Conservation (phyloP, 2,797 vertebrate genomes). For the Ciconia nigra region DNA sequence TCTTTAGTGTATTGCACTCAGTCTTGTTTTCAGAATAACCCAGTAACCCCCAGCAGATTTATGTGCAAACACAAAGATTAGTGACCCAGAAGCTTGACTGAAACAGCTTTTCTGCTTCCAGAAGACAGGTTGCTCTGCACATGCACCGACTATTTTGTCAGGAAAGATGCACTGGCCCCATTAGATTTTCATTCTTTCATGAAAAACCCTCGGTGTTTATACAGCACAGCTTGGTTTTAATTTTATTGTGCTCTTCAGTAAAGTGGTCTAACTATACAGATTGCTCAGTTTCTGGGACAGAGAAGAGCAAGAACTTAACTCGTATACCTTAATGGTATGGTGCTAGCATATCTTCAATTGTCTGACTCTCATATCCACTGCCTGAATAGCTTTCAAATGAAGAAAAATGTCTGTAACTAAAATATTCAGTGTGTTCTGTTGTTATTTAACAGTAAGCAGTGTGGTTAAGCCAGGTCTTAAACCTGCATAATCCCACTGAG, state of each 20-base stretch:
- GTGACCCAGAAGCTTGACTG: conserved; percentile 53
- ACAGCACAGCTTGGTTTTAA: conserved; percentile 41
- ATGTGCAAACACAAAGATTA: conserved; percentile 37
- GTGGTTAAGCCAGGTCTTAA: conserved; percentile 48
- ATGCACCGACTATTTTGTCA: background rate
- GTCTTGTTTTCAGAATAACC: conserved; percentile 54
- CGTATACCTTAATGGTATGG: background rate
- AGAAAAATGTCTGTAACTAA: conserved; percentile 24
- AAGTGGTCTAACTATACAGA: background rate
- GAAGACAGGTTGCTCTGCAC: conserved; percentile 41
- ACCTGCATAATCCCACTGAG: conserved; percentile 49
- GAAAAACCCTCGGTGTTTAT: background rate
- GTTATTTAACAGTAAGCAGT: conserved; percentile 40
- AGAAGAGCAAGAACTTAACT: conserved; percentile 9
- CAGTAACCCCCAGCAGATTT: conserved; percentile 31
- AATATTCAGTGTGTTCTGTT: conserved; percentile 33
- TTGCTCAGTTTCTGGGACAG: background rate
- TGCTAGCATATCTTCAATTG: background rate
- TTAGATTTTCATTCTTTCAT: conserved; percentile 27
- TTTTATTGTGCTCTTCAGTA: conserved; percentile 29
- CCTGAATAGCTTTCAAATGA: conserved; percentile 28
- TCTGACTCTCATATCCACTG: background rate
- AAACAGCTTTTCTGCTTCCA: conserved; percentile 44
- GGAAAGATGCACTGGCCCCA: conserved; percentile 17
- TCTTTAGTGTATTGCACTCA: background rate